phyloP scores from a whole-genome alignment of 2,113 vertebrate species.

The Thomomys bottae region DNA sequence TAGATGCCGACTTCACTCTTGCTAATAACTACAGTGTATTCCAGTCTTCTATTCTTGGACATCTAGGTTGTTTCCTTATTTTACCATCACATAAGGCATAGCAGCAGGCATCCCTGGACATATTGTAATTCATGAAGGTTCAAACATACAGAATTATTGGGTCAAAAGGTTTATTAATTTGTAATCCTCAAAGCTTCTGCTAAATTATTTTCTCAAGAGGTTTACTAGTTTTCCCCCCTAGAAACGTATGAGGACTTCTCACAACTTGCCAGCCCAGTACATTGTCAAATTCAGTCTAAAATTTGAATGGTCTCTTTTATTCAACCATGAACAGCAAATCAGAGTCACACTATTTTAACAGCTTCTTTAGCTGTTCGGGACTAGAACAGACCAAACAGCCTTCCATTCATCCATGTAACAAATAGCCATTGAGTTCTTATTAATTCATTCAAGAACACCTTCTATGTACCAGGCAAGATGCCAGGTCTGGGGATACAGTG shows the following conservation, averaged over 20 bases:
- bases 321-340: constrained; percentile 71
- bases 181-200: constrained; percentile 44
- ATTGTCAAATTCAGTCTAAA: constrained; percentile 52
- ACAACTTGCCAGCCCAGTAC: constrained; percentile 29
- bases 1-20: background rate
- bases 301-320: constrained; percentile 72
- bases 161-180: constrained; percentile 51
- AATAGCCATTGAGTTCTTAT: constrained; percentile 76
- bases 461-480: constrained; percentile 72
- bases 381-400: constrained; percentile 76
- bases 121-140: background rate
- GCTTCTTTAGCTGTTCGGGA: constrained; percentile 78
- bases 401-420: constrained; percentile 78
- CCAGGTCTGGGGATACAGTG: constrained; percentile 69
- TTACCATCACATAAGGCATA: background rate
- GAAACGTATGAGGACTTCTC: constrained; percentile 7
- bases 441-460: constrained; percentile 80
- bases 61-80: background rate
- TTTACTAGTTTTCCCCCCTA: constrained; percentile 34
- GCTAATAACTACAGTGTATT: background rate
- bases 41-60: background rate
- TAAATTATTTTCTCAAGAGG: constrained; percentile 30
- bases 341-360: constrained; percentile 76
- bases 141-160: constrained; percentile 36
- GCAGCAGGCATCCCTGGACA: background rate